Base-by-base conservation (phyloP, 1,140 invertebrate genomes). In the Callitettix versicolor region DNA sequence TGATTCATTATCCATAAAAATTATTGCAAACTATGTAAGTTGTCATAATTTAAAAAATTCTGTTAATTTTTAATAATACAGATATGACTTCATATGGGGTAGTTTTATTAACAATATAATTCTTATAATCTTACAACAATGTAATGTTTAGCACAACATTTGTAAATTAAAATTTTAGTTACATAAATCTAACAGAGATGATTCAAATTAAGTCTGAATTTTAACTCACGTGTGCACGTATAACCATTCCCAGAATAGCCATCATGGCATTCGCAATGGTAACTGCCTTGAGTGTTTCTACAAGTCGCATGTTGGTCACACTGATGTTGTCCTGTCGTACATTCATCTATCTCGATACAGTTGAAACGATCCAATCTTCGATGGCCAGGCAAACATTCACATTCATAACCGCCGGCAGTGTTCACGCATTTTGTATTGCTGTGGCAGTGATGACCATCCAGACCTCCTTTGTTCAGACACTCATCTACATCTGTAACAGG, bases 161-260 rank as follows among this genome's bases (percentile, higher is more conserved):
- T n/a, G n/a, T n/a, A n/a, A n/a, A n/a, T n/a, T n/a, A n/a, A n/a
- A n/a, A n/a, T n/a, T n/a, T n/a, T n/a, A n/a, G n/a, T n/a, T n/a
- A n/a, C n/a, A n/a, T n/a, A n/a, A n/a, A n/a, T n/a, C n/a, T n/a
- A n/a, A n/a, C n/a, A n/a, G n/a, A n/a, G n/a, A n/a, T n/a, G n/a
- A n/a, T n/a, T n/a, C n/a, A n/a, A n/a, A n/a, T n/a, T n/a, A n/a
- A n/a, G n/a, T n/a, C n/a, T n/a, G n/a, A n/a, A n/a, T n/a, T 30
- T 30, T 30, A 57, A 76, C 83, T 81, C 73, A 91, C 88, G 86
- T 72, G 78, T 76, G 69, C 89, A 93, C 17, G 74, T 73, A 67
- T 81, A 81, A 52, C 91, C 91, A 68, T 94, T 82, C 42, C 91
- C 91, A 24, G 74, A 72, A 71, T 88, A 95, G 5, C 91, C 91